Conservation (phyloP, 2,113 vertebrate species). For the Crotalus helleri region DNA sequence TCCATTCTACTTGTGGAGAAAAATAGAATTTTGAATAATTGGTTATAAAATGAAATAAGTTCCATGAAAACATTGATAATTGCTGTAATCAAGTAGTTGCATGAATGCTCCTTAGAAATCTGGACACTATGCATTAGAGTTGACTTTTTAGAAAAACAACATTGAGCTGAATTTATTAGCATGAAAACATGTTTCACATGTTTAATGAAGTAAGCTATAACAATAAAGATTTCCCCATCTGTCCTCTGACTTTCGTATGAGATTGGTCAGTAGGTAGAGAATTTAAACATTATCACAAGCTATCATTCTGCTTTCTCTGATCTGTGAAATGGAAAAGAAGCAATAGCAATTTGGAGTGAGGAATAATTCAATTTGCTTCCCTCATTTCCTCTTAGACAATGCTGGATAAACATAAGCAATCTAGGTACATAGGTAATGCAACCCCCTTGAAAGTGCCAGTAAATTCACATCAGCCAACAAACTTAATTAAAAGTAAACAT, state of each 20-base stretch:
- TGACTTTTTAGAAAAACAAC: background rate
- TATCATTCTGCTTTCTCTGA: background rate
- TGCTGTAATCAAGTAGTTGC: too few species aligned
- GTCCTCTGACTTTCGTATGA: background rate
- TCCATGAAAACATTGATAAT: background rate
- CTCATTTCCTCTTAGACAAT: background rate
- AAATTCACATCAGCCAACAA: background rate
- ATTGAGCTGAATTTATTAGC: background rate
- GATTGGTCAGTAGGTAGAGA: background rate
- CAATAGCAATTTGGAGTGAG: background rate
- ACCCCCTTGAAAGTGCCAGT: background rate
- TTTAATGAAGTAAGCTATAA: background rate
- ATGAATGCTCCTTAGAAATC: background rate
- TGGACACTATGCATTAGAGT: background rate
- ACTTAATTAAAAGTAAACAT: background rate
- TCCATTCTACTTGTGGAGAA: background rate
- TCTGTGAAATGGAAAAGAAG: background rate
- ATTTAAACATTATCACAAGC: background rate
- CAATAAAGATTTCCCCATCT: background rate
- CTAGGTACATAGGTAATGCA: background rate
- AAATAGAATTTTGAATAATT: background rate
- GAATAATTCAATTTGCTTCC: background rate
- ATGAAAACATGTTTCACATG: background rate
- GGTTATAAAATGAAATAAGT: background rate
- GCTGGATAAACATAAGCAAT: background rate